Conservation (phyloP, 2,113 vertebrate species). For the Brachionichthys hirsutus region DNA sequence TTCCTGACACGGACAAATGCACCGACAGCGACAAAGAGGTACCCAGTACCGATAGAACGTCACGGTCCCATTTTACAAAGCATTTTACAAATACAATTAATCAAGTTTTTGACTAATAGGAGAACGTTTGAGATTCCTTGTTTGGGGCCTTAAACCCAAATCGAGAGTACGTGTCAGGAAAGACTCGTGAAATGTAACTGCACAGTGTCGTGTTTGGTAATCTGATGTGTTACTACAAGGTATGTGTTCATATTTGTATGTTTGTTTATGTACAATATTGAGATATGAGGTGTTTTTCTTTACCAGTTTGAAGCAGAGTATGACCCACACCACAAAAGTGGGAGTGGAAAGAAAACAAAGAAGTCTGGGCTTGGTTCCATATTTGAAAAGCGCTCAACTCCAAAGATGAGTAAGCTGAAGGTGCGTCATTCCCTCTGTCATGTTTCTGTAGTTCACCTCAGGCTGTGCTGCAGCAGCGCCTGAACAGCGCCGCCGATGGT, state of each 20-base stretch:
- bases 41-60: slow-evolving; percentile 26
- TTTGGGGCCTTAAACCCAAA: too few relatives aligned
- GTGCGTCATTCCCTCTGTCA: slow-evolving; percentile 66
- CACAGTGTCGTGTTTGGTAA: too few relatives aligned
- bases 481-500: neutral
- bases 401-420: slow-evolving; percentile 84
- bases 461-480: slow-evolving; percentile 7
- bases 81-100: too few relatives aligned
- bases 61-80: too few relatives aligned
- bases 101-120: slow-evolving; percentile 17
- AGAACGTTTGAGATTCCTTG: neutral
- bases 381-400: slow-evolving; percentile 75
- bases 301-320: slow-evolving; percentile 68
- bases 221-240: too few relatives aligned
- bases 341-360: slow-evolving; percentile 73
- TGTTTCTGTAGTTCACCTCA: neutral
- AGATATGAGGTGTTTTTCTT: too few relatives aligned
- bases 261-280: too few relatives aligned
- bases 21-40: slow-evolving; percentile 78
- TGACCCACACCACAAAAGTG: slow-evolving; percentile 62
- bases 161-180: too few relatives aligned
- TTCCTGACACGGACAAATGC: slow-evolving; percentile 75
- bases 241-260: too few relatives aligned
- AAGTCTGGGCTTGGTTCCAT: slow-evolving; percentile 74
- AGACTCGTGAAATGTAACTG: too few relatives aligned